Evolutionary conservation across 2,113 vertebrate genomes (phyloP).

Genomic region (Caracal caracal): DNA sequence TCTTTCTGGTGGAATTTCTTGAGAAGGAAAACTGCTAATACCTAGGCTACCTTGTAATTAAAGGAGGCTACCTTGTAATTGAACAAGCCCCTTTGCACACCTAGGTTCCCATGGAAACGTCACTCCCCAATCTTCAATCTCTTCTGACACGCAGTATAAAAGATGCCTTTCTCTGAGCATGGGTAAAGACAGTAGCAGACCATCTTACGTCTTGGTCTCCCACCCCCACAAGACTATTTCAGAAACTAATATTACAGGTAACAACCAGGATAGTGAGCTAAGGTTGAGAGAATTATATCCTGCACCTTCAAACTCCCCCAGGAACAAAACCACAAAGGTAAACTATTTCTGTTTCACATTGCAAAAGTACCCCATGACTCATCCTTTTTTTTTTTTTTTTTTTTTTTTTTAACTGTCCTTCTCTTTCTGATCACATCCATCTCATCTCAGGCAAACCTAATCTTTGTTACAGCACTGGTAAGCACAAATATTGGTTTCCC

Average conservation of each 20-base stretch:
- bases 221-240: background rate
- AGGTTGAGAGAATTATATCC: conserved; percentile 3
- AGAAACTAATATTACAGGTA: background rate
- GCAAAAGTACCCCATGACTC: background rate
- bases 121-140: background rate
- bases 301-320: background rate
- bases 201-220: background rate
- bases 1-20: background rate
- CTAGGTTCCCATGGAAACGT: background rate
- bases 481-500: background rate
- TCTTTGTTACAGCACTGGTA: background rate
- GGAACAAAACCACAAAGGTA: background rate
- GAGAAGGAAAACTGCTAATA: background rate
- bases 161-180: background rate
- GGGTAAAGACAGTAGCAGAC: background rate
- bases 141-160: background rate
- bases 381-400: background rate
- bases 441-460: background rate
- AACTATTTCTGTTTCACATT: conserved; percentile 36
- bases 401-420: background rate
- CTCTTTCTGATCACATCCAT: conserved; percentile 18
- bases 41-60: background rate
- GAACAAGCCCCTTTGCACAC: background rate
- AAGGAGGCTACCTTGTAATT: background rate
- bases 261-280: background rate